Conservation (phyloP, 2,888 invertebrate species). For the Hydroisotoma schaefferi region DNA sequence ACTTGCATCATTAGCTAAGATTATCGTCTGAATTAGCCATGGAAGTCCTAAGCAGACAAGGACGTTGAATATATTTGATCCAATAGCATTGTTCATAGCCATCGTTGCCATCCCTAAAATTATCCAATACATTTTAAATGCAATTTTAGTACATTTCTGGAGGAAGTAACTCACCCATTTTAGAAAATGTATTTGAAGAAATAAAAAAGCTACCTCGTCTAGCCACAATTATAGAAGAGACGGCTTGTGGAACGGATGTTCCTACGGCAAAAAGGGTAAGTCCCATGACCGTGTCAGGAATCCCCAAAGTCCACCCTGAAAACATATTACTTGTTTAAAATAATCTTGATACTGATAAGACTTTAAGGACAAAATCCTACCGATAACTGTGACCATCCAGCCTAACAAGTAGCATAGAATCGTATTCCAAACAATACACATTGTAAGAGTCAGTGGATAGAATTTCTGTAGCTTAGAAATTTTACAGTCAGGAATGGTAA, state of each 20-base stretch:
- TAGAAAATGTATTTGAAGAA: not conserved
- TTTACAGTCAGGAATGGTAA: too few relatives aligned
- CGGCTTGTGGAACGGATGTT: slow-evolving; percentile 1
- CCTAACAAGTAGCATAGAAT: not conserved
- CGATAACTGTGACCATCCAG: not conserved
- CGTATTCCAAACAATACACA: too few relatives aligned
- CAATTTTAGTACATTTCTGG: not conserved
- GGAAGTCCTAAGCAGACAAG: not conserved
- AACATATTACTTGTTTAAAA: not conserved
- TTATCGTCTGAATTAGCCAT: not conserved
- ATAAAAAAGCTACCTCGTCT: not conserved
- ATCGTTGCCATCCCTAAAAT: not conserved
- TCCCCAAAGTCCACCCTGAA: not conserved
- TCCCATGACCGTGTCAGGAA: not conserved
- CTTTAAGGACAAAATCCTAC: not conserved
- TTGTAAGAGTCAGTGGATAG: too few relatives aligned
- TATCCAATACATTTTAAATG: not conserved
- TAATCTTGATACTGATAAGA: not conserved
- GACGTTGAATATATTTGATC: slow-evolving; percentile 1
- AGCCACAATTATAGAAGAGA: slow-evolving; percentile 1
- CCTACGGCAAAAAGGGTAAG: not conserved
- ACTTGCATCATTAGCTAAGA: not conserved
- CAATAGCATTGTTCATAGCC: not conserved
- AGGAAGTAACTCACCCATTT: not conserved
- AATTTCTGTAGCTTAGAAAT: too few relatives aligned